These are phyloP conservation scores for Macheiramphus alcinus DNA, from an alignment of 2,113 vertebrate species.

Conservation along the genomic window DNA sequence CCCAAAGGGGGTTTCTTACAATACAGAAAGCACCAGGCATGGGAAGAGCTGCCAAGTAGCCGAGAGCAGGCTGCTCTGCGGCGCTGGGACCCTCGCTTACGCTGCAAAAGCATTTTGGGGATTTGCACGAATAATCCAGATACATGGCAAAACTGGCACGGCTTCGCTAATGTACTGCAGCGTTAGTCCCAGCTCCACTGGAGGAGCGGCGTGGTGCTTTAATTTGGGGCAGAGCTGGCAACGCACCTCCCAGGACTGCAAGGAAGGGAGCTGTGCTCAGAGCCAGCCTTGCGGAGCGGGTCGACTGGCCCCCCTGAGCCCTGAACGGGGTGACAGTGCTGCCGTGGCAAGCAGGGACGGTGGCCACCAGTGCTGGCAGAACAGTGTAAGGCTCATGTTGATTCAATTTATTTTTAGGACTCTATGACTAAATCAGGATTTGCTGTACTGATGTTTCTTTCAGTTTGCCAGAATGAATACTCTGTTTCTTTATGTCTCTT, in stretches of 20 bases:
- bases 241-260: background rate
- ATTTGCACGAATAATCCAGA: background rate
- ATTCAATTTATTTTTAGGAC: background rate
- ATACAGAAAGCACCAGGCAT: background rate
- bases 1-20: background rate
- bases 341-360: rapidly evolving
- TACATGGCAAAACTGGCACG: background rate
- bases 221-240: background rate
- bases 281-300: rapidly evolving
- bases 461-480: rapidly evolving
- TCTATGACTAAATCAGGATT: background rate
- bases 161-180: rapidly evolving
- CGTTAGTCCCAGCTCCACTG: background rate
- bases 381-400: rapidly evolving
- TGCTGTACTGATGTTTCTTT: background rate
- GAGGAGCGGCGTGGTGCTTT: background rate
- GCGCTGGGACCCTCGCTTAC: background rate
- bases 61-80: no score
- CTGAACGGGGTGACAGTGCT: background rate
- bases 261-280: rapidly evolving
- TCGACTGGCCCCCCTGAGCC: background rate
- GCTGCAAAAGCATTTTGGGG: background rate
- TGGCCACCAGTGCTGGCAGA: rapidly evolving
- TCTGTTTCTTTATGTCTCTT: background rate
- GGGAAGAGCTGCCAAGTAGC: background rate